These are phyloP conservation scores for Pithys albifrons DNA, from an alignment of 2,113 vertebrate genomes.

Conservation along the genomic window DNA sequence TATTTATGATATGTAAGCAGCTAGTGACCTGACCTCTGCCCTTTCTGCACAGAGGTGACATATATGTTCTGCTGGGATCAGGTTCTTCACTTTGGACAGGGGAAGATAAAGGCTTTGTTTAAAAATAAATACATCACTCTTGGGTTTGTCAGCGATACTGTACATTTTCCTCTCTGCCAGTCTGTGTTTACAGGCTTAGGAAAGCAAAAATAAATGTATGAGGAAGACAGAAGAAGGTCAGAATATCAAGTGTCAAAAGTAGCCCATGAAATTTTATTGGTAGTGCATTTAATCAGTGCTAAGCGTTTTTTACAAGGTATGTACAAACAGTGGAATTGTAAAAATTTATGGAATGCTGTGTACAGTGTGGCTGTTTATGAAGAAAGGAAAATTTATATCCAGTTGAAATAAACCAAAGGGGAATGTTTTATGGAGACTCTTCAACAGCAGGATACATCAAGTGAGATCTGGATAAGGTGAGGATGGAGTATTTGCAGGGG, in stretches of 20 bases:
- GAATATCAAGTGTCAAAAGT: constrained; percentile 61
- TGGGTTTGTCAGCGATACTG: not conserved
- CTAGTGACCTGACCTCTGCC: constrained; percentile 34
- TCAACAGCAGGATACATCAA: not conserved
- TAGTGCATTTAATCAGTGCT: constrained; percentile 85
- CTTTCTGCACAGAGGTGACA: not conserved
- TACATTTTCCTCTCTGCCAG: not conserved
- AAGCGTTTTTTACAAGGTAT: constrained; percentile 89
- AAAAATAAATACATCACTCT: constrained; percentile 22
- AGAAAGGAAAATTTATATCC: constrained; percentile 60
- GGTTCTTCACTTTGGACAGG: not conserved
- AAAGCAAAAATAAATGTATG: constrained; percentile 30
- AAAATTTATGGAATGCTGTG: constrained; percentile 70
- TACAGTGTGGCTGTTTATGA: constrained; percentile 60
- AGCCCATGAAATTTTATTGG: constrained; percentile 79
- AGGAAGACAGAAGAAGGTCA: constrained; percentile 50
- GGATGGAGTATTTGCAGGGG: not conserved
- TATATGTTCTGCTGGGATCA: constrained; percentile 1
- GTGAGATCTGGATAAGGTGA: not conserved
- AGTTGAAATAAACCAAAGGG: constrained; percentile 39
- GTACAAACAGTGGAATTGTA: constrained; percentile 79
- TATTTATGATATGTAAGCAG: constrained; percentile 69
- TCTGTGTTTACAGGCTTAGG: not conserved
- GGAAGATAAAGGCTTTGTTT: constrained; percentile 21
- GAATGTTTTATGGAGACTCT: not conserved